These are phyloP conservation scores for Apomyelois bistriatella DNA, from an alignment of 2,888 invertebrate species.

Conservation along the genomic window DNA sequence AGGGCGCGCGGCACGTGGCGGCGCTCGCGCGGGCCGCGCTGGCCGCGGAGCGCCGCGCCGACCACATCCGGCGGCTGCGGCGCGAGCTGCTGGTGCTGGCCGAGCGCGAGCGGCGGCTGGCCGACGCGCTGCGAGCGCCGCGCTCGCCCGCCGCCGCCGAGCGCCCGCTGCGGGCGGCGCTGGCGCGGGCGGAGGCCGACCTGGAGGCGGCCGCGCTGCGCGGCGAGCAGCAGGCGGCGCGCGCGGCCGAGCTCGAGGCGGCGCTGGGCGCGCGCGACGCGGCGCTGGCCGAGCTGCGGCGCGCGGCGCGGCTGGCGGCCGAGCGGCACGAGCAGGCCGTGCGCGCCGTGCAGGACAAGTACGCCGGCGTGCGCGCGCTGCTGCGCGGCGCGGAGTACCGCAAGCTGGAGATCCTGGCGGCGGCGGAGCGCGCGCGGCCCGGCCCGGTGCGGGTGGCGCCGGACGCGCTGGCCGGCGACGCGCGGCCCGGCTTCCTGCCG, in stretches of 20 bases:
- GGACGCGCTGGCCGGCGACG: slow-evolving; percentile 59
- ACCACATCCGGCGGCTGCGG: slow-evolving; percentile 63
- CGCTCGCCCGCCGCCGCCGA: slow-evolving; percentile 22
- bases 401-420: slow-evolving; percentile 73
- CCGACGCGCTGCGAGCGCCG: slow-evolving; percentile 34
- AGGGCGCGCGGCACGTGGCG: slow-evolving; percentile 60
- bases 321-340: slow-evolving; percentile 82
- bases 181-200: slow-evolving; percentile 64
- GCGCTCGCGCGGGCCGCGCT: slow-evolving; percentile 55
- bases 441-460: slow-evolving; percentile 17
- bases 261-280: slow-evolving; percentile 51
- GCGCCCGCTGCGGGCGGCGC: slow-evolving; percentile 42
- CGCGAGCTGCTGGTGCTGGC: slow-evolving; percentile 64
- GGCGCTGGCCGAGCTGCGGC: slow-evolving; percentile 67
- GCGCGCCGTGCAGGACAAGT: slow-evolving; percentile 80
- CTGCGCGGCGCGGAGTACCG: slow-evolving; percentile 76
- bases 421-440: slow-evolving; percentile 21
- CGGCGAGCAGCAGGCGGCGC: slow-evolving; percentile 59
- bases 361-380: slow-evolving; percentile 59
- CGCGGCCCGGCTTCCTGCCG: slow-evolving; percentile 55
- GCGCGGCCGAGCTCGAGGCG: slow-evolving; percentile 71
- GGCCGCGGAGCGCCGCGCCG: slow-evolving; percentile 60
- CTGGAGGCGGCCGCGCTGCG: slow-evolving; percentile 61
- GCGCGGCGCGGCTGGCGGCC: slow-evolving; percentile 69
- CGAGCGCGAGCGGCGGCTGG: slow-evolving; percentile 59